phyloP scores from a whole-genome alignment of 2,113 vertebrate species.

The Charadrius vociferus region DNA sequence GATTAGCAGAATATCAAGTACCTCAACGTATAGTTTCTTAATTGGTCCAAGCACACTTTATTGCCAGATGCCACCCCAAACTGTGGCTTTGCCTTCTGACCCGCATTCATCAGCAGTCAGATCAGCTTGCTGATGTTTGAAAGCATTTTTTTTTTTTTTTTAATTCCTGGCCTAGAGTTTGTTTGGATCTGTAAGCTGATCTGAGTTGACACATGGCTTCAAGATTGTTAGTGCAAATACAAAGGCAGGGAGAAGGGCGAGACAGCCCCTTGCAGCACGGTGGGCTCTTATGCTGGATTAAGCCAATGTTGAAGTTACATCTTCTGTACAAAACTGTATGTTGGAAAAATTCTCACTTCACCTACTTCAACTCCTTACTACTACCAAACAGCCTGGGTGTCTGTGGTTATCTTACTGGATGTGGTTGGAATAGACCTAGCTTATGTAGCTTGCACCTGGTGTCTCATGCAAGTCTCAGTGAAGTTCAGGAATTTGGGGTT shows the following conservation, averaged over 20 bases:
- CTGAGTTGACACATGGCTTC: background rate
- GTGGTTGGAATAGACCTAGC: background rate
- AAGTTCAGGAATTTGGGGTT: background rate
- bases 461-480: rapidly evolving
- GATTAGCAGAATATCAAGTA: background rate
- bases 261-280: background rate
- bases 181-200: background rate
- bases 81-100: conserved; percentile 1
- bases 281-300: background rate
- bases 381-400: background rate
- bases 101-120: background rate
- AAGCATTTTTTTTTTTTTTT: background rate
- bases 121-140: background rate
- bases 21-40: background rate
- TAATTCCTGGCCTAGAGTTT: background rate
- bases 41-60: background rate
- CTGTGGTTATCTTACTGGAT: rapidly evolving
- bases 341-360: background rate
- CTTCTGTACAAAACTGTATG: background rate
- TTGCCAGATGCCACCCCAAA: background rate
- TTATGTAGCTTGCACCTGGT: background rate
- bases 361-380: rapidly evolving
- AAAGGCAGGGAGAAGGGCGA: background rate
- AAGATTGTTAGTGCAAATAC: background rate
- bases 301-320: rapidly evolving